Evolutionary conservation across 1,140 invertebrate species (phyloP).

Genomic region (Hesperophylax magnus): DNA sequence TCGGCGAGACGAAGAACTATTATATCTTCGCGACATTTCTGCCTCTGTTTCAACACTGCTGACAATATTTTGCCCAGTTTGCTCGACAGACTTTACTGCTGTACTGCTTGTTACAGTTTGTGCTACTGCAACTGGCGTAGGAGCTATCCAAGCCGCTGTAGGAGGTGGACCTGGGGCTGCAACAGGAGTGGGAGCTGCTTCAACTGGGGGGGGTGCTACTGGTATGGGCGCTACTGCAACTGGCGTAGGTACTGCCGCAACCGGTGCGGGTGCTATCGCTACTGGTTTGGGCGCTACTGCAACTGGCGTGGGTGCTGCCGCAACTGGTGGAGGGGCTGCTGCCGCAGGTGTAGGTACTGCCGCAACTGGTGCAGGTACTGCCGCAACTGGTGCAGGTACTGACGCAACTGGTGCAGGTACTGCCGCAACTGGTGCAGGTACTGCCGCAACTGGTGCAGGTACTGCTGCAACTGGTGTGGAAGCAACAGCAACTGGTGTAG

Average conservation of each 20-base stretch:
- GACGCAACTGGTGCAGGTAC: too few species aligned
- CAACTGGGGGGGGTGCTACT: conserved; percentile 54
- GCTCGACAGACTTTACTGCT: conserved; percentile 15
- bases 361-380: too few species aligned
- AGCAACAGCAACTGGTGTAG: too few species aligned
- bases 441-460: too few species aligned
- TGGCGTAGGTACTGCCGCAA: conserved; percentile 24
- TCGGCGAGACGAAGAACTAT: conserved; percentile 71
- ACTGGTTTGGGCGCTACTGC: conserved; percentile 15
- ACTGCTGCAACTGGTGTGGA: too few species aligned
- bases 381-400: too few species aligned
- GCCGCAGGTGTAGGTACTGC: neutral
- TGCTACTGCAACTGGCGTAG: conserved; percentile 47
- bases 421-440: too few species aligned
- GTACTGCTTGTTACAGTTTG: conserved; percentile 40
- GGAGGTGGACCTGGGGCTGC: neutral
- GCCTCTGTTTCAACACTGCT: conserved; percentile 65
- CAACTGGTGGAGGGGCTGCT: neutral
- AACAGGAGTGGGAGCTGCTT: conserved; percentile 20
- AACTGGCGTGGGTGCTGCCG: neutral
- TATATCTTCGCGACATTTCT: conserved; percentile 74
- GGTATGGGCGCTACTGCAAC: conserved; percentile 11
- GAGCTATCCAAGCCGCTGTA: conserved; percentile 14
- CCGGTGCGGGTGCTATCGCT: conserved; percentile 52
- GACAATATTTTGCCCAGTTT: conserved; percentile 59